Evolutionary conservation across 2,888 invertebrate species (phyloP).

Genomic region (Pseudanteris insignis): DNA sequence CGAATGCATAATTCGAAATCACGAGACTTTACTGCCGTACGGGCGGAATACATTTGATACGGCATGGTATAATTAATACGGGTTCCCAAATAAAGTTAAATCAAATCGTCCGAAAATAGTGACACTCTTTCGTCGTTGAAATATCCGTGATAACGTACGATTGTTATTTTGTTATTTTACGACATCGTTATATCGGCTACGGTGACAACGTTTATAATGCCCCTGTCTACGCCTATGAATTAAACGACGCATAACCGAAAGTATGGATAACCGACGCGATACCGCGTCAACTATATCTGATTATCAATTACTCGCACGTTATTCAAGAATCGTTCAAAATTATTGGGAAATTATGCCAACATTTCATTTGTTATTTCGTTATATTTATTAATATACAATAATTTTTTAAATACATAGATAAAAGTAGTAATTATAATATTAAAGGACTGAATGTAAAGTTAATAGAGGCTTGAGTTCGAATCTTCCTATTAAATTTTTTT

Average conservation of each 20-base stretch:
- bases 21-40: slow-evolving; percentile 6
- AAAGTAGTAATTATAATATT: too few species aligned
- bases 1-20: slow-evolving; percentile 15
- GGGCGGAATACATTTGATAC: slow-evolving; percentile 7
- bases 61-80: slow-evolving; percentile 25
- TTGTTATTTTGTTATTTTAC: slow-evolving; percentile 40
- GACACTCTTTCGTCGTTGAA: slow-evolving; percentile 14
- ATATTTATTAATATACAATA: too few species aligned
- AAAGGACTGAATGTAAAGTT: too few species aligned
- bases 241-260: slow-evolving; percentile 39
- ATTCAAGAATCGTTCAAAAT: too few species aligned
- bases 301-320: slow-evolving; percentile 43
- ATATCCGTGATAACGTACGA: slow-evolving; percentile 25
- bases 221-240: slow-evolving; percentile 41
- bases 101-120: slow-evolving; percentile 32
- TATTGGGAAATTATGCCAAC: too few species aligned
- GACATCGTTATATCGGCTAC: slow-evolving; percentile 35
- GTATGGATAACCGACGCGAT: slow-evolving; percentile 42
- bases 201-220: slow-evolving; percentile 37
- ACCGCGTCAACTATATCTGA: slow-evolving; percentile 34
- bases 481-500: too few species aligned
- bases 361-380: too few species aligned
- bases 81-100: slow-evolving; percentile 29
- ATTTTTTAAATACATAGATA: too few species aligned
- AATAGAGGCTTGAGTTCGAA: too few species aligned